Base-by-base conservation (phyloP, 2,797 vertebrate species). In the Antrozous pallidus region DNA sequence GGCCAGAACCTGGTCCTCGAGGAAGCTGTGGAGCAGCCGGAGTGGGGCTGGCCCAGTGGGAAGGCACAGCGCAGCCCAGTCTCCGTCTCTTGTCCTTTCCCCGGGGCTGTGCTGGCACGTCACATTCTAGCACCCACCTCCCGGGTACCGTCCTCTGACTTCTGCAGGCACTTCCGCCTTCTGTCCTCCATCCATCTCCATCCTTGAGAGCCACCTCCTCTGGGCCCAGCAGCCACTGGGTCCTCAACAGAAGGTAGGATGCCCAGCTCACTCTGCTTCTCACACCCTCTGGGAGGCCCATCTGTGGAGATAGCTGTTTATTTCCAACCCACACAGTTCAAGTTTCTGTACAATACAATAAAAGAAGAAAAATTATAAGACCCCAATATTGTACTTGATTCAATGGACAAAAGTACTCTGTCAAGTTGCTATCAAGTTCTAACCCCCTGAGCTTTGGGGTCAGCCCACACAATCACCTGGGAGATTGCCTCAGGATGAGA, bases 361-460 rank as follows among this genome's bases (percentile, higher is more conserved):
- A 28, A 78, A 28, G 16, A 77, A 69, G 13, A 40, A 63, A 65
- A 75, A 33, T 20, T 10, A 24, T 4, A 79, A 26, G 5, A 13
- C 6, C 31, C 61, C 13, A 12, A 1, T 38, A 5, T 33, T 71
- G 26, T 33, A 16, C 38, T 77, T 31, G 4, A 79, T 20, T 79
- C 31, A 79, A 83, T 4, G 71, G 56, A 78, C 75, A 88, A 90
- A 86, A 70, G 24, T 42, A 70, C 54, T 65, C 33, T 90, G 28
- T 24, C 38, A 31, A 47, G 28, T 77, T 47, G 47, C 75, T 63
- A 31, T 42, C 18, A 71, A 77, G 26, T 17, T 75, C 79, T 63
- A 26, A 20, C 31, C 79, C 38, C 74, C 74, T 54, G 51, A 70
- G 17, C 24, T 71, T 33, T 65, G 12, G 9, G 18, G 12, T 33